Percentiles rank a stretch among this genome's conserved stretches.
phyloP scores from a whole-genome alignment of 1,140 invertebrate species.

The Yoshiicerus persimilis region DNA sequence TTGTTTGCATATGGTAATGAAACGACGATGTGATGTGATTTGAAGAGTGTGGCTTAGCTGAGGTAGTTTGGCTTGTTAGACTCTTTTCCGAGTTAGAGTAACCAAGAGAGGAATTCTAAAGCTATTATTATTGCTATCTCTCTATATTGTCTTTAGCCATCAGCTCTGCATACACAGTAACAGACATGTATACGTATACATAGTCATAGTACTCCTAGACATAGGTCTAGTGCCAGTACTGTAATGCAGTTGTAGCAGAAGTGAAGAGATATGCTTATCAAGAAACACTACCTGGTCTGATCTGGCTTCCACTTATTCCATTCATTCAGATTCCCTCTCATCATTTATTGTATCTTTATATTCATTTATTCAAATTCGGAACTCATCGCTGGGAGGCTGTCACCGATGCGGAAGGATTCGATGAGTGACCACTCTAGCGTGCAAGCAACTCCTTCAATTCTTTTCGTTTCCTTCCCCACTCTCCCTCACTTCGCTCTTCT shows the following conservation, averaged over 20 bases:
- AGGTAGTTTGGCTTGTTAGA: not conserved
- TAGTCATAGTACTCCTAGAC: no score
- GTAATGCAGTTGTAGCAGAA: no score
- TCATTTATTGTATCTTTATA: constrained; percentile 5
- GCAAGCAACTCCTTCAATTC: not conserved
- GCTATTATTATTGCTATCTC: not conserved
- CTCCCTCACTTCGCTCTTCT: not conserved
- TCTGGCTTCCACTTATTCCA: not conserved
- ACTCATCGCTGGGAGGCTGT: not conserved
- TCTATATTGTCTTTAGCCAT: not conserved
- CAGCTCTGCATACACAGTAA: no score
- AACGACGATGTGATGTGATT: not conserved
- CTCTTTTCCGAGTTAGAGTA: not conserved
- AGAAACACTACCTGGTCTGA: no score
- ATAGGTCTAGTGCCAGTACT: no score
- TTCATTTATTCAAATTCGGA: constrained; percentile 1
- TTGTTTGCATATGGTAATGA: not conserved
- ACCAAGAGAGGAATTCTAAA: not conserved
- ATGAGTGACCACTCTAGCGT: not conserved
- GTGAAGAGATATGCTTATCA: no score
- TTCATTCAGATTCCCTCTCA: not conserved
- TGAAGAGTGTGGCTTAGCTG: not conserved
- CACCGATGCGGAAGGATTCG: not conserved
- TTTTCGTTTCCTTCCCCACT: not conserved
- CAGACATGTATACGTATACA: no score